These are phyloP conservation scores for Hassar affinis DNA, from an alignment of 2,113 vertebrate species.

Conservation along the genomic window DNA sequence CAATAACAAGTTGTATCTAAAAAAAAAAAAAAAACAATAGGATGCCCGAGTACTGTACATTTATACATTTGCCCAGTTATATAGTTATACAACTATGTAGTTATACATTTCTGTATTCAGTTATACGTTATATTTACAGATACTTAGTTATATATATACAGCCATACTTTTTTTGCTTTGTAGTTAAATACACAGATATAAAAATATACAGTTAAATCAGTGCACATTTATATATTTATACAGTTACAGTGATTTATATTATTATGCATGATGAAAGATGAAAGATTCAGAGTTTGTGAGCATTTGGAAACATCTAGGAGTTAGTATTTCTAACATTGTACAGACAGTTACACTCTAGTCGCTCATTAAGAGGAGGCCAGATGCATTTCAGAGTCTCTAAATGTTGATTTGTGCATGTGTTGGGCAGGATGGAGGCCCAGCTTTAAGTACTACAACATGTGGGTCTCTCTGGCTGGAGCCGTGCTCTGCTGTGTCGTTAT, in stretches of 20 bases:
- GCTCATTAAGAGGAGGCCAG: not conserved
- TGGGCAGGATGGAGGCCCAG: conserved; percentile 92
- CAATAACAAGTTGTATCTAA: no score
- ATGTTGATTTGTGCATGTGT: conserved; percentile 7
- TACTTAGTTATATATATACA: no score
- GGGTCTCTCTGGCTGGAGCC: conserved; percentile 92
- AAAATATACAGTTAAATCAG: not conserved
- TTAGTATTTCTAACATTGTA: not conserved
- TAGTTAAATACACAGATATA: not conserved
- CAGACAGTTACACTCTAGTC: not conserved
- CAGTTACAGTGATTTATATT: not conserved
- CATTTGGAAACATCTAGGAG: no score
- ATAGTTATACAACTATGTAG: no score
- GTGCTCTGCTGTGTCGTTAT: conserved; percentile 94
- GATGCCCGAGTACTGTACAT: no score
- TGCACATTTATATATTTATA: not conserved
- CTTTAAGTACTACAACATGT: conserved; percentile 99
- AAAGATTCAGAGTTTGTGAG: no score
- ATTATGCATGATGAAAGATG: no score
- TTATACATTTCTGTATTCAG: no score
- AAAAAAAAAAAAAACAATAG: no score
- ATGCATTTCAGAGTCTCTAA: not conserved
- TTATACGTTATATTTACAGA: no score
- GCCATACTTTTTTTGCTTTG: no score
- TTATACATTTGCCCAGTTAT: no score